Base-by-base conservation (phyloP, 1,140 invertebrate species). In the Leptinotarsa lineolata region DNA sequence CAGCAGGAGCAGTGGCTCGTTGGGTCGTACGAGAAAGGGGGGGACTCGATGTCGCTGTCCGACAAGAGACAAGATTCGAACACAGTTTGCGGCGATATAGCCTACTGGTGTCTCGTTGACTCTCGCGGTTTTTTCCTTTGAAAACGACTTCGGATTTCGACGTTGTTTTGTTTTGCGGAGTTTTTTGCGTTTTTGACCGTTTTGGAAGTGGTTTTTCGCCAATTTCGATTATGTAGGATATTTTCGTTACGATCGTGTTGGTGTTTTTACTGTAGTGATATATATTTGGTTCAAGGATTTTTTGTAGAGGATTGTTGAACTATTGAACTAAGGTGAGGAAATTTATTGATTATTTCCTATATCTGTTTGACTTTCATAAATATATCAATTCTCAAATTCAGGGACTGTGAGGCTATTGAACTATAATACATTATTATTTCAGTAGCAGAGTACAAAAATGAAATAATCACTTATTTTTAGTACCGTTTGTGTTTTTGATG, bases 1-100 rank as follows among this genome's bases (percentile, higher is more conserved):
- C 48, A 18, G 48, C 48, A 54, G 48, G 48, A 54, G 48, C 48
- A 54, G 48, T 54, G 48, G 48, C 48, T 54, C 48, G 48, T 54
- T 18, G 16, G 48, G 16, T 18, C 4, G 48, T 54, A 54, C 48
- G 48, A 54, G 48, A 54, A 54, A 54, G 48, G 48, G 48, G 45
- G 48, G 48, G n/a, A 15, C 15, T 18, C 15, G 48, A 54, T 54
- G 48, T 54, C 48, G 48, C 15, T 54, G 48, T 54, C 48, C 15
- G 48, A 54, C 48, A 54, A 54, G 15, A 54, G 48, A 54, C 48
- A 54, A 54, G 15, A 54, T 54, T 54, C 48, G 48, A 54, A 54
- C 45, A 46, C 48, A 54, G 48, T 54, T 54, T 54, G 48, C 48
- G 48, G 48, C 48, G 48, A 54, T 54, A 54, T n/a, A 54, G 48